Percentiles rank a stretch among this genome's conserved stretches.
phyloP scores from a whole-genome alignment of 2,113 vertebrate genomes.

The Neomonachus schauinslandi region DNA sequence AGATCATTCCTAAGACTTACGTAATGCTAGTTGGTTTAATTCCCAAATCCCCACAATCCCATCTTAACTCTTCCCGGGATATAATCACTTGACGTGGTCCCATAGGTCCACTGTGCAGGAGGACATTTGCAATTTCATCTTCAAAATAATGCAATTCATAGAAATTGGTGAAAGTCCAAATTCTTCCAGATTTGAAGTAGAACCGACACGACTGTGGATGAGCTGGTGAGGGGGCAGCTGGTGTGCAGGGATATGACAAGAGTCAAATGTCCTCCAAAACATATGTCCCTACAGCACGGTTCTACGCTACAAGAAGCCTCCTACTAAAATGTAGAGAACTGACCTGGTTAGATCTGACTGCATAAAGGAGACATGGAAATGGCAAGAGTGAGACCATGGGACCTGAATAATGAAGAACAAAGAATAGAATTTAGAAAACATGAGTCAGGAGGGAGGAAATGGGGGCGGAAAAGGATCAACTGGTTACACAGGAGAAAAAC shows the following conservation, averaged over 20 bases:
- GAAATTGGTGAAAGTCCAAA: not conserved
- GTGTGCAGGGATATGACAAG: not conserved
- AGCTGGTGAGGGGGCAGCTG: not conserved
- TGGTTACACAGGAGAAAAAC: not conserved
- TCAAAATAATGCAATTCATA: not conserved
- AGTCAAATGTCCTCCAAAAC: not conserved
- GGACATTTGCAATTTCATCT: not conserved
- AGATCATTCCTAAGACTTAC: not conserved
- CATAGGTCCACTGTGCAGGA: not conserved
- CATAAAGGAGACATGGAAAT: not conserved
- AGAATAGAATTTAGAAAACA: not conserved
- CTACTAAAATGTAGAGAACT: not conserved
- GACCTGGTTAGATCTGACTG: not conserved
- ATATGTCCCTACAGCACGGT: not conserved
- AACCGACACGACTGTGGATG: not conserved
- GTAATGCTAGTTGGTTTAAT: not conserved
- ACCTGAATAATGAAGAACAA: not conserved
- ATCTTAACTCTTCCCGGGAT: not conserved
- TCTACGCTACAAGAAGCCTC: not conserved
- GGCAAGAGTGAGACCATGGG: not conserved
- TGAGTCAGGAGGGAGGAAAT: not conserved
- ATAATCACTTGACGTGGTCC: not conserved
- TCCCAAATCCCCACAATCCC: not conserved
- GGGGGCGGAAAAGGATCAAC: accelerated
- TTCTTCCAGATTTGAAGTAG: not conserved